Conservation (phyloP, 2,113 vertebrate genomes). For the Choloepus hoffmanni region DNA sequence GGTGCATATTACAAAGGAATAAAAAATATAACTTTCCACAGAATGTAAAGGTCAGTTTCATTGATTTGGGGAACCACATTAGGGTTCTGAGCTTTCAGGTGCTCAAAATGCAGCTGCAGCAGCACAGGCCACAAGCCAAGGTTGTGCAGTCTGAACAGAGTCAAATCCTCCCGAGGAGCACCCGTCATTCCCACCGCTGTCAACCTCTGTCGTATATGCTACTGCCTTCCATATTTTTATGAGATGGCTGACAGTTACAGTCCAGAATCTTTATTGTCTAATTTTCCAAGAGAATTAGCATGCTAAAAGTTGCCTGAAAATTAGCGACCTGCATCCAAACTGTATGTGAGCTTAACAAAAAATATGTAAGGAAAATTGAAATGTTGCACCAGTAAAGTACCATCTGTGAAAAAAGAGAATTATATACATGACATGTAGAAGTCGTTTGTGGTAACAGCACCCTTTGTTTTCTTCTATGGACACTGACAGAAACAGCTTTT, state of each 20-base stretch:
- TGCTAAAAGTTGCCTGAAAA: neutral
- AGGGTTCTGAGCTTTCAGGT: neutral
- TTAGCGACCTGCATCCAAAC: neutral
- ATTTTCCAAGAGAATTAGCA: neutral
- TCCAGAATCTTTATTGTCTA: neutral
- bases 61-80: neutral
- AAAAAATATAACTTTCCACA: neutral
- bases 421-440: accelerated
- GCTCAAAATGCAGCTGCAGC: neutral
- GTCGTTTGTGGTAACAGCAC: neutral
- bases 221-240: neutral
- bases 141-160: accelerated
- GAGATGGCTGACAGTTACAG: neutral
- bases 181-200: accelerated
- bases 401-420: neutral
- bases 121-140: accelerated
- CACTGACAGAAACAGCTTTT: neutral
- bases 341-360: neutral
- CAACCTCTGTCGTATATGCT: accelerated
- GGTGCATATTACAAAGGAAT: neutral
- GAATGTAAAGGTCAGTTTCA: slow-evolving; percentile 20
- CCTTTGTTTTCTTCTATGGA: neutral
- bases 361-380: neutral
- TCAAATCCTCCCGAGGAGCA: neutral
- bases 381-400: neutral